Percentiles rank a stretch among this genome's conserved stretches.
Evolutionary conservation across 2,888 invertebrate species (phyloP).

Genomic region (Acanthosepion lycidas): DNA sequence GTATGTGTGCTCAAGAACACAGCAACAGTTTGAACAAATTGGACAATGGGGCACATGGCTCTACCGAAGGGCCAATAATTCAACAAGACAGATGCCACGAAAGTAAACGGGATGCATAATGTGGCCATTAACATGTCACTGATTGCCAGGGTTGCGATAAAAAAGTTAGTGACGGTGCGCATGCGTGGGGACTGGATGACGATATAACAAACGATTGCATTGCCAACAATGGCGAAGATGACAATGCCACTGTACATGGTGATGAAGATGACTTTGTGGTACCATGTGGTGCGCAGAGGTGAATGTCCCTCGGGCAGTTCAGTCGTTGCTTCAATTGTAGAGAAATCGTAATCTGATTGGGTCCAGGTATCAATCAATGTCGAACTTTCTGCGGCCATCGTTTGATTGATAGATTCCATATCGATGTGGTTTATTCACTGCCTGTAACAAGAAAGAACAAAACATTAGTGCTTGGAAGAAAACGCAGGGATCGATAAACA

Average conservation of each 20-base stretch:
- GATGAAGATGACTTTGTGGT: constrained; percentile 72
- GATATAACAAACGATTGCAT: constrained; percentile 85
- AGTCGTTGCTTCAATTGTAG: constrained; percentile 38
- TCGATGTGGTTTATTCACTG: not conserved
- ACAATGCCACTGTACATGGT: constrained; percentile 75
- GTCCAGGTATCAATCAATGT: not conserved
- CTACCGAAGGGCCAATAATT: constrained; percentile 91
- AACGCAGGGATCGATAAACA: not conserved
- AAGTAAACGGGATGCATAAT: constrained; percentile 77
- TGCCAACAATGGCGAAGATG: constrained; percentile 75
- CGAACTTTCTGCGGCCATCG: not conserved
- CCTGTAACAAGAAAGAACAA: not conserved
- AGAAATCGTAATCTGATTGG: not conserved
- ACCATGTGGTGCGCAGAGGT: constrained; percentile 61
- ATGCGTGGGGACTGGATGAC: constrained; percentile 88
- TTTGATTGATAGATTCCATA: not conserved
- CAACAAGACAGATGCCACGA: constrained; percentile 85
- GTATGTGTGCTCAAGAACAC: constrained; percentile 88
- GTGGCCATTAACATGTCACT: constrained; percentile 76
- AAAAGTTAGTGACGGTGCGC: constrained; percentile 91
- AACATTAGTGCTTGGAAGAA: not conserved
- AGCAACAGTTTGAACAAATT: constrained; percentile 81
- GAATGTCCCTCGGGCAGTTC: constrained; percentile 41
- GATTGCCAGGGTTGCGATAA: constrained; percentile 74
- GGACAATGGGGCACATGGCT: constrained; percentile 86